These are phyloP conservation scores for Elmis aenea DNA, from an alignment of 2,888 invertebrate genomes.

Conservation along the genomic window DNA sequence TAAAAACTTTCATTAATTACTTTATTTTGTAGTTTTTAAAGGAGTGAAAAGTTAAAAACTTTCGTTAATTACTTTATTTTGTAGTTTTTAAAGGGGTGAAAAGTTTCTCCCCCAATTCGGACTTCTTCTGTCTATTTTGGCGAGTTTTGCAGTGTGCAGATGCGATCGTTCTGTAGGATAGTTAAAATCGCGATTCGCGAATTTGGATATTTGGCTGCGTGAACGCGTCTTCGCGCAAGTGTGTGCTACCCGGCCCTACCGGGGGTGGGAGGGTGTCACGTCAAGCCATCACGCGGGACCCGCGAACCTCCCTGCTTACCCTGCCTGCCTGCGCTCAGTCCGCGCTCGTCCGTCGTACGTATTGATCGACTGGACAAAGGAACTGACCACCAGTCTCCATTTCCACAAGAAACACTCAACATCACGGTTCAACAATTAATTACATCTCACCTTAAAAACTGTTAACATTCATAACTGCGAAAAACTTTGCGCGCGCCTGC, in stretches of 20 bases:
- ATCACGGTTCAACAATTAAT: conserved; percentile 46
- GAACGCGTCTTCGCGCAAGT: conserved; percentile 43
- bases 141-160: too few species aligned
- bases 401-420: conserved; percentile 35
- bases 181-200: conserved; percentile 26
- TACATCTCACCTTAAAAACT: conserved; percentile 48
- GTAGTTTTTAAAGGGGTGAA: too few species aligned
- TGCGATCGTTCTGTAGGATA: too few species aligned
- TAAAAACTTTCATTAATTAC: too few species aligned
- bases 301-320: conserved; percentile 37
- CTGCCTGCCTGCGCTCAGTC: conserved; percentile 39
- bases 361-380: conserved; percentile 50
- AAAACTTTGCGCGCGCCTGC: conserved; percentile 26
- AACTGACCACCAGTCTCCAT: conserved; percentile 49
- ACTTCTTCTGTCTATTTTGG: too few species aligned
- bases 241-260: conserved; percentile 38
- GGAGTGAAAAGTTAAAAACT: too few species aligned
- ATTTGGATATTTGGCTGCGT: conserved; percentile 36
- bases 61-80: too few species aligned
- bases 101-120: too few species aligned
- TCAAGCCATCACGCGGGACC: conserved; percentile 51
- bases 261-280: conserved; percentile 57
- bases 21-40: too few species aligned
- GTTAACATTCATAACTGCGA: conserved; percentile 36
- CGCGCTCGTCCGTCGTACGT: conserved; percentile 40